Evolutionary conservation across 1,140 invertebrate species (phyloP).

Genomic region (Aradophagus sp.): DNA sequence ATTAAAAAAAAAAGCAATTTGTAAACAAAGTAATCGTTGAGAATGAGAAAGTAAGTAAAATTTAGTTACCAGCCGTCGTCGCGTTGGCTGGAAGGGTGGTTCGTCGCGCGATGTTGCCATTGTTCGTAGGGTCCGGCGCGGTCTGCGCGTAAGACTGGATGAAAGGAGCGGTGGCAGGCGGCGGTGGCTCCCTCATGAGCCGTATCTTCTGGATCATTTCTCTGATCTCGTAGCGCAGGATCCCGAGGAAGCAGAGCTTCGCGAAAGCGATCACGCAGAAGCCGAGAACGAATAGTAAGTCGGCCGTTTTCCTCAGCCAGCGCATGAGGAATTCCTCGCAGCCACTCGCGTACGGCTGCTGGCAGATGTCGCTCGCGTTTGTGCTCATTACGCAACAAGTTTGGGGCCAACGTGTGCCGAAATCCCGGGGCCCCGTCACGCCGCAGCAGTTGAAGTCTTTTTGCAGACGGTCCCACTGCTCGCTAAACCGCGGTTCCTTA

Average conservation of each 20-base stretch:
- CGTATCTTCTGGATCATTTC: slow-evolving; percentile 94
- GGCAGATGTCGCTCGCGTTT: slow-evolving; percentile 66
- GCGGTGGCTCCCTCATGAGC: slow-evolving; percentile 74
- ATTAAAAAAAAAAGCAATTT: no score
- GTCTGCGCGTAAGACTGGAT: slow-evolving; percentile 65
- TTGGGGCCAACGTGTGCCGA: slow-evolving; percentile 70
- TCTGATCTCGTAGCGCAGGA: slow-evolving; percentile 87
- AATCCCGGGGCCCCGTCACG: slow-evolving; percentile 82
- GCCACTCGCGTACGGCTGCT: slow-evolving; percentile 72
- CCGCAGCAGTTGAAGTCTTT: slow-evolving; percentile 86
- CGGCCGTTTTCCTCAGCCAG: slow-evolving; percentile 86
- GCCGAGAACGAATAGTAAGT: slow-evolving; percentile 87
- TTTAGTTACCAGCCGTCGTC: slow-evolving; percentile 60
- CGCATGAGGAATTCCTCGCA: slow-evolving; percentile 82
- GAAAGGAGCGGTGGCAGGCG: slow-evolving; percentile 61
- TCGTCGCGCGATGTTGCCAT: slow-evolving; percentile 63
- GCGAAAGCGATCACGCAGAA: slow-evolving; percentile 93
- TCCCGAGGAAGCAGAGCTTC: slow-evolving; percentile 91
- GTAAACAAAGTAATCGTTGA: background rate
- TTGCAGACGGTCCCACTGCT: slow-evolving; percentile 88
- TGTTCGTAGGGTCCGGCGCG: slow-evolving; percentile 65
- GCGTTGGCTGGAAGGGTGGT: slow-evolving; percentile 65
- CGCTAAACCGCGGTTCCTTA: slow-evolving; percentile 81
- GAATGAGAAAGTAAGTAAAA: background rate
- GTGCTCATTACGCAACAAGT: slow-evolving; percentile 73